A percentile compares a stretch with the other conserved stretches of the same genome.
Conservation (phyloP, 2,888 invertebrate species). For the Melieria crassipennis region DNA sequence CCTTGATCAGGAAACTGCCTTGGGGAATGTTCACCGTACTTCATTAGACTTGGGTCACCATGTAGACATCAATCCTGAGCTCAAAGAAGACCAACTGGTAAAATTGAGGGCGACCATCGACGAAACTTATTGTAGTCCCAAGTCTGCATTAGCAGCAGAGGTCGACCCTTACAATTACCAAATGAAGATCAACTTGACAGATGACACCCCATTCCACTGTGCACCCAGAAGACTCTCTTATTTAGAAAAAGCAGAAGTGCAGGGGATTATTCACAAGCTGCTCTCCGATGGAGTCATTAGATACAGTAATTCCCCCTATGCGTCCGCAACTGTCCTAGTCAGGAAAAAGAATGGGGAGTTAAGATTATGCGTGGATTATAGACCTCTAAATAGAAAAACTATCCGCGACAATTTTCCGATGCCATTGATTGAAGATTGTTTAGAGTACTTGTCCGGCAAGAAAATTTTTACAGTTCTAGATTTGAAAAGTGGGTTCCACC, state of each 20-base stretch:
- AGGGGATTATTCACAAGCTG: conserved; percentile 34
- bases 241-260: conserved; percentile 29
- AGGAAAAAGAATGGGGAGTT: conserved; percentile 37
- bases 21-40: background rate
- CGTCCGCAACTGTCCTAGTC: conserved; percentile 26
- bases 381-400: conserved; percentile 36
- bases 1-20: too few species aligned
- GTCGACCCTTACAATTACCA: conserved; percentile 29
- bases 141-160: background rate
- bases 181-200: conserved; percentile 36
- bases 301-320: conserved; percentile 35
- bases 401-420: conserved; percentile 35
- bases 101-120: background rate
- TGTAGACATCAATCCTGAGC: background rate
- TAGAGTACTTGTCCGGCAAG: conserved; percentile 32
- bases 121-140: background rate
- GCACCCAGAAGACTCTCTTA: conserved; percentile 36
- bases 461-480: conserved; percentile 25
- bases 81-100: background rate
- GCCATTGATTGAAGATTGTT: conserved; percentile 34
- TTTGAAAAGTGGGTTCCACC: conserved; percentile 31
- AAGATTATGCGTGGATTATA: conserved; percentile 39
- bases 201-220: conserved; percentile 34
- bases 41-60: background rate
- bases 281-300: conserved; percentile 30